phyloP scores from a whole-genome alignment of 1,140 invertebrate species.

The Procambarus clarkii region DNA sequence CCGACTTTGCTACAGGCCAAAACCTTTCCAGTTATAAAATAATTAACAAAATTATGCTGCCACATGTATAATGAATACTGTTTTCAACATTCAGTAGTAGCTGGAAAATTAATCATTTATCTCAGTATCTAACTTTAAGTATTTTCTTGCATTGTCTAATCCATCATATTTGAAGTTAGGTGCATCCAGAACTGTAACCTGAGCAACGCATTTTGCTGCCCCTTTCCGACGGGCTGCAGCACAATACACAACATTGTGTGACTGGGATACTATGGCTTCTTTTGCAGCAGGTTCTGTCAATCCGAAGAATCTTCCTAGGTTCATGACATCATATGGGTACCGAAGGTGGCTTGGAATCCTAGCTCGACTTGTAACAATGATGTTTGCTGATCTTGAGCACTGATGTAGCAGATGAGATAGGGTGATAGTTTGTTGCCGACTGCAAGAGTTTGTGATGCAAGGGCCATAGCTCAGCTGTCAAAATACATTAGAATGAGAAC shows the following conservation, averaged over 20 bases:
- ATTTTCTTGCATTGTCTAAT: slow-evolving; percentile 44
- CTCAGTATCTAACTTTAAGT: neutral
- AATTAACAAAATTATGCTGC: too few relatives aligned
- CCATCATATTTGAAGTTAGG: slow-evolving; percentile 27
- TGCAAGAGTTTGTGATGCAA: slow-evolving; percentile 32
- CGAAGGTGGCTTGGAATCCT: slow-evolving; percentile 21
- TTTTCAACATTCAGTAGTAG: too few relatives aligned
- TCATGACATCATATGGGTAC: slow-evolving; percentile 56
- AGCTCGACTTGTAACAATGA: slow-evolving; percentile 46
- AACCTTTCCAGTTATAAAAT: too few relatives aligned
- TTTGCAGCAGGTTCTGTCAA: slow-evolving; percentile 41
- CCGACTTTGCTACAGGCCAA: too few relatives aligned
- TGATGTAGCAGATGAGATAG: slow-evolving; percentile 51
- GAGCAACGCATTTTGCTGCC: slow-evolving; percentile 34
- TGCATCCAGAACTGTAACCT: slow-evolving; percentile 17
- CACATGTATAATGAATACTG: too few relatives aligned
- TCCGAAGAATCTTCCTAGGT: slow-evolving; percentile 50
- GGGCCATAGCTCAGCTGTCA: slow-evolving; percentile 58
- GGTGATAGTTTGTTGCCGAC: slow-evolving; percentile 33
- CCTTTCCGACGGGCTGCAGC: slow-evolving; percentile 21
- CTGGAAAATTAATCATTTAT: neutral
- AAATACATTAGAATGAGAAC: neutral
- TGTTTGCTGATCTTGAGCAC: slow-evolving; percentile 35
- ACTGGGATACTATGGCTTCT: slow-evolving; percentile 5
- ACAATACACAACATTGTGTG: slow-evolving; percentile 48